A percentile compares a stretch with the other conserved stretches of the same genome.
These are phyloP conservation scores for Limanda limanda DNA, from an alignment of 2,113 vertebrate species.

Conservation along the genomic window DNA sequence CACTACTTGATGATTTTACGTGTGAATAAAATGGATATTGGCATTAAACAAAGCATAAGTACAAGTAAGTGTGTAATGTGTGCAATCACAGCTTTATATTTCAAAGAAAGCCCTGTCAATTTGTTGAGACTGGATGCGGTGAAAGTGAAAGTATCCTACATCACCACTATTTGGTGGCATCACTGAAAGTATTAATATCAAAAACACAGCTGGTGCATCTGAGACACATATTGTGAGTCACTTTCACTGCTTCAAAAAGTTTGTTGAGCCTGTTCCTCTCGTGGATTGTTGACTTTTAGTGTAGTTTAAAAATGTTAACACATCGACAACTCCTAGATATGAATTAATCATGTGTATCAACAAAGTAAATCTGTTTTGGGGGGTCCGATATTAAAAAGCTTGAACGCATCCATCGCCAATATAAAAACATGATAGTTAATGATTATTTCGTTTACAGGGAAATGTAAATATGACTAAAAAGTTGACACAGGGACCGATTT, in stretches of 20 bases:
- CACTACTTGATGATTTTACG: neutral
- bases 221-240: neutral
- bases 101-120: too few species aligned
- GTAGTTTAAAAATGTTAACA: too few species aligned
- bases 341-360: neutral
- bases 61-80: neutral
- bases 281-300: neutral
- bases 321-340: too few species aligned
- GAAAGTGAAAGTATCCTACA: conserved; percentile 54
- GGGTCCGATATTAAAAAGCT: neutral
- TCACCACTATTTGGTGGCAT: neutral
- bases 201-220: neutral
- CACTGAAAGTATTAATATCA: conserved; percentile 2
- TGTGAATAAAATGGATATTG: neutral
- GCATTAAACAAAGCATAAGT: neutral
- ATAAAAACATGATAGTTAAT: neutral
- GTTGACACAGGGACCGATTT: accelerated
- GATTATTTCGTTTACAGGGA: neutral
- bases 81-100: too few species aligned
- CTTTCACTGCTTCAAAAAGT: neutral
- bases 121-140: neutral
- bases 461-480: neutral
- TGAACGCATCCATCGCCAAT: neutral
- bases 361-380: neutral
- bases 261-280: neutral